A percentile compares a stretch with the other conserved stretches of the same genome.
Conservation (phyloP, 2,797 vertebrate species). For the Argyrosomus regius region DNA sequence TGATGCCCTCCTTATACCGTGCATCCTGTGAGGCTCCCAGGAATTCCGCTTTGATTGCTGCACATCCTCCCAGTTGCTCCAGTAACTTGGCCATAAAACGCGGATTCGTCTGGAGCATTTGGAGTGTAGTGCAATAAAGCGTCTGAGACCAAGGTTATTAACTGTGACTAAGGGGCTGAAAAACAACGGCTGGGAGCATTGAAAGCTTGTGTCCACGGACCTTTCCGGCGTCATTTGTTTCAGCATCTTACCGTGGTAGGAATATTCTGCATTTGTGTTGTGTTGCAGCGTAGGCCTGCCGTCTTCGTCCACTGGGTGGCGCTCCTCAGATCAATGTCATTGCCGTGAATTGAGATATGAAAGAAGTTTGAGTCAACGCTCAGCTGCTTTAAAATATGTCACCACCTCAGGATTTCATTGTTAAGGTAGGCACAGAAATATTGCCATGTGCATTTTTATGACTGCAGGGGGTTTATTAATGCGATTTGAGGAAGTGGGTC, state of each 20-base stretch:
- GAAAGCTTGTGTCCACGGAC: conserved; percentile 83
- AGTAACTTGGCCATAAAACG: conserved; percentile 96
- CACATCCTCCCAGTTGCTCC: conserved; percentile 93
- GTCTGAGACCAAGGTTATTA: conserved; percentile 93
- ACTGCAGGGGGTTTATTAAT: background rate
- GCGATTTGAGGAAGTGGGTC: conserved; percentile 4
- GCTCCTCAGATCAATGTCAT: conserved; percentile 99
- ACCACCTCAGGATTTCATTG: conserved; percentile 51
- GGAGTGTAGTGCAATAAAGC: conserved; percentile 91
- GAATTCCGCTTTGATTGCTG: conserved; percentile 95
- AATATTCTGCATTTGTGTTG: conserved; percentile 60
- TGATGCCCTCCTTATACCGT: conserved; percentile 85
- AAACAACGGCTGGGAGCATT: conserved; percentile 82
- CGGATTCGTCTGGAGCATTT: conserved; percentile 91
- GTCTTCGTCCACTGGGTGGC: conserved; percentile 92
- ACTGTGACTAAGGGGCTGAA: conserved; percentile 87
- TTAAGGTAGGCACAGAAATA: conserved; percentile 72
- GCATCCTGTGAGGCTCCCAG: conserved; percentile 90
- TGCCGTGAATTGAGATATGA: conserved; percentile 88
- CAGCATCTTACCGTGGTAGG: conserved; percentile 72
- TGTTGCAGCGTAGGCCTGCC: conserved; percentile 8
- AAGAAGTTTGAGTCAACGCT: conserved; percentile 58
- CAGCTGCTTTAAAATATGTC: conserved; percentile 52
- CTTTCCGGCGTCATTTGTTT: conserved; percentile 83
- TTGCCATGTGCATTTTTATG: conserved; percentile 22